phyloP scores from a whole-genome alignment of 1,140 invertebrate species.

The Tetramorium simillimum region DNA sequence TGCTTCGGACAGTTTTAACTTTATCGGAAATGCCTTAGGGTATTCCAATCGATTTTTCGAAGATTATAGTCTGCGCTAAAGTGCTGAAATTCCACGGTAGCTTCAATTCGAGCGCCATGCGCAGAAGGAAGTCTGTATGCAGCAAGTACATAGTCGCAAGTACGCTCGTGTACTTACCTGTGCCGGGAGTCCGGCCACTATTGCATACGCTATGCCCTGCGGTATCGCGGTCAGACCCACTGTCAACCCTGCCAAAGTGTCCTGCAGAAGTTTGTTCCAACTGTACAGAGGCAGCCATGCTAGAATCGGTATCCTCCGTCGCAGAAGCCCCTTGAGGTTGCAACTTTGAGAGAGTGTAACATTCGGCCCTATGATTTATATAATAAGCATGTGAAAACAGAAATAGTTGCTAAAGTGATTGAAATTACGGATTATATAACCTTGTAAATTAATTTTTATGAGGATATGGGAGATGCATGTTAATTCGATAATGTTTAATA shows the following conservation, averaged over 20 bases:
- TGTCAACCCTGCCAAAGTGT: slow-evolving; percentile 88
- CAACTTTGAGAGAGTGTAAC: slow-evolving; percentile 59
- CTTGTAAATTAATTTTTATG: background rate
- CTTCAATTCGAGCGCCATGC: background rate
- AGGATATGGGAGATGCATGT: background rate
- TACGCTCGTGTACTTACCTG: slow-evolving; percentile 83
- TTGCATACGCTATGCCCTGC: slow-evolving; percentile 90
- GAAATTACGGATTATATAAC: background rate
- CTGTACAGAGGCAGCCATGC: slow-evolving; percentile 86
- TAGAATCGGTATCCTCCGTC: slow-evolving; percentile 84
- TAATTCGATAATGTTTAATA: background rate
- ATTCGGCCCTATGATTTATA: slow-evolving; percentile 43
- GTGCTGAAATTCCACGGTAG: slow-evolving; percentile 9
- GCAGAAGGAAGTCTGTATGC: background rate
- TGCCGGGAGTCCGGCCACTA: slow-evolving; percentile 87
- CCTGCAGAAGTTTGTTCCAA: slow-evolving; percentile 84
- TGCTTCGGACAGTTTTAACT: background rate
- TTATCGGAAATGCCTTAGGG: background rate
- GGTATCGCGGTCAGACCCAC: slow-evolving; percentile 90
- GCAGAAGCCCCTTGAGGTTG: slow-evolving; percentile 73
- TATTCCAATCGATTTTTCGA: background rate
- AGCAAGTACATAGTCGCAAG: slow-evolving; percentile 5
- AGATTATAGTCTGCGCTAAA: too few relatives aligned
- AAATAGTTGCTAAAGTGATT: background rate
- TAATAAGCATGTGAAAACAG: background rate